Evolutionary conservation across 2,888 invertebrate genomes (phyloP), one percentile per base, ranked within the genome.

Genomic region (Calliphora vomitoria): DNA sequence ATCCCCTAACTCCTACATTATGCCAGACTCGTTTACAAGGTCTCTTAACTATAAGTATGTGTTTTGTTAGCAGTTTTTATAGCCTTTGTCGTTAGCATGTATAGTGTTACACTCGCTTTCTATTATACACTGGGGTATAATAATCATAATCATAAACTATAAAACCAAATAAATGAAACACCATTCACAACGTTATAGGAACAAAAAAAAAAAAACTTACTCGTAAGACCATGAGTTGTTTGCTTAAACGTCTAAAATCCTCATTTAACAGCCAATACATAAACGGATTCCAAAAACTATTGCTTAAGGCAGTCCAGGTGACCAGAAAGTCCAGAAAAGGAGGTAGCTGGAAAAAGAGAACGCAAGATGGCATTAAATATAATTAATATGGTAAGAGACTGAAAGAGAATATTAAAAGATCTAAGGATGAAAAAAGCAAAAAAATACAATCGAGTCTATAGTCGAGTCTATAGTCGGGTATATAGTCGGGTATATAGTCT

Each of bases 221-320:
- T 94, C 96, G 96, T 89, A 95, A 96, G 90, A 97, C 95, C 87
- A 97, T 94, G 84, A 97, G 93, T 91, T 97, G 97, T 90, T 96
- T 95, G 92, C 97, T 96, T 90, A 97, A 96, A 89, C 97, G 95
- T 90, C 97, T 95, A 93, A 97, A 98, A 92, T 97, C 97, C 92
- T 97, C 96, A 94, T 97, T 97, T 89, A 98, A 95, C 66, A 97
- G 95, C 97, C 97, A 97, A 93, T 97, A 98, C 84, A 98, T 95
- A 92, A 98, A 97, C 1, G 97, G 97, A 93, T 98, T 97, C 97
- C 97, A 97, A 93, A 98, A 97, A 93, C 97, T 97, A 94, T 97
- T 97, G 93, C 97, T 97, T 80, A 97, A 94, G 4, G 97, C 97
- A 90, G 97, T 94, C 97, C 97, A 98, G 74, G 97, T 97, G 85